Conservation (phyloP, 2,797 vertebrate genomes). For the Coreius guichenoti region DNA sequence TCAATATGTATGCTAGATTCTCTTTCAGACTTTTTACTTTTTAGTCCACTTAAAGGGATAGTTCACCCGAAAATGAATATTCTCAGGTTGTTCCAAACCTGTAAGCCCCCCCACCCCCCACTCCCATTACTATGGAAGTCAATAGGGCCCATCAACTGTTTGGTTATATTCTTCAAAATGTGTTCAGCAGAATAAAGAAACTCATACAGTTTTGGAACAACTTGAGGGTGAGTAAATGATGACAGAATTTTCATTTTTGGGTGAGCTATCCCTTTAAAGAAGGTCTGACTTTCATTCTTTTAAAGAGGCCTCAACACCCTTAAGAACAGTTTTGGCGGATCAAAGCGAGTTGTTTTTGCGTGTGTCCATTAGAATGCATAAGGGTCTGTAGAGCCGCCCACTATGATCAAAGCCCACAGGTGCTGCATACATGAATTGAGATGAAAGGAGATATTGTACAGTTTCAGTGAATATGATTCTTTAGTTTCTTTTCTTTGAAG, state of each 20-base stretch:
- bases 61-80: background rate
- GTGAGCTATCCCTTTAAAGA: no score
- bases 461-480: constrained; percentile 14
- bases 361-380: constrained; percentile 24
- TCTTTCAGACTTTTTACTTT: background rate
- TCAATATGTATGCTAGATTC: background rate
- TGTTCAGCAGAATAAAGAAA: no score
- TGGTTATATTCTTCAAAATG: no score
- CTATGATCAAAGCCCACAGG: constrained; percentile 46
- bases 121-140: no score
- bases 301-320: background rate
- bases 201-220: no score
- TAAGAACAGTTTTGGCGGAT: background rate
- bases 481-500: constrained; percentile 62
- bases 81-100: no score
- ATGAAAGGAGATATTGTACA: constrained; percentile 21
- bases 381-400: background rate
- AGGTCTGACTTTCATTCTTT: background rate
- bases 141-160: no score
- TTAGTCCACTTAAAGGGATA: background rate
- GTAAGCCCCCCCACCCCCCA: no score
- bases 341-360: background rate
- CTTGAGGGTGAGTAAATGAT: no score
- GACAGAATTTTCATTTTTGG: no score
- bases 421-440: constrained; percentile 37